Evolutionary conservation across 2,113 vertebrate genomes (phyloP).

Genomic region (Ceyx cyanopectus): DNA sequence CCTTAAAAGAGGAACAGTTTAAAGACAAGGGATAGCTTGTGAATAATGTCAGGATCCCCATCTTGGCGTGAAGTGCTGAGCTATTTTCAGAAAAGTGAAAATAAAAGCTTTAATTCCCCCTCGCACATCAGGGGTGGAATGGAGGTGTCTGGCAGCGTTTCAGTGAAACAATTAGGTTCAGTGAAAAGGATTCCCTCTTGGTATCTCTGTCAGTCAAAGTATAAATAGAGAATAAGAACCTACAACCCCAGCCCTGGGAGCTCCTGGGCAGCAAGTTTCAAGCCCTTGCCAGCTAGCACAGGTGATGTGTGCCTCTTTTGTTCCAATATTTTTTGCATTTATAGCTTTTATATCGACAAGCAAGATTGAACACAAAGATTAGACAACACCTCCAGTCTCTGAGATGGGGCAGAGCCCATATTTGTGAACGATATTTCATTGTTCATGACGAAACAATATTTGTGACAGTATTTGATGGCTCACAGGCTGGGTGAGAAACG

Average conservation of each 20-base stretch:
- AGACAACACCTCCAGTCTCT: fast-evolving
- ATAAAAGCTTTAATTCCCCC: conserved; percentile 14
- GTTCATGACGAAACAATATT: background rate
- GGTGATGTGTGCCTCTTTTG: background rate
- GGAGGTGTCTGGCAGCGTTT: conserved; percentile 37
- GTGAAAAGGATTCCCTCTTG: conserved; percentile 27
- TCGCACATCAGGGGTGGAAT: conserved; percentile 35
- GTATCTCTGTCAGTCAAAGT: background rate
- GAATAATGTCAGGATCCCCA: conserved; percentile 13
- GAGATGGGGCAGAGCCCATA: background rate
- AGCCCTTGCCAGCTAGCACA: background rate
- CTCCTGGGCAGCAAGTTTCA: background rate
- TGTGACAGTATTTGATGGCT: too few relatives aligned
- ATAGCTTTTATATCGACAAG: background rate
- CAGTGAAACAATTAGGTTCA: conserved; percentile 30
- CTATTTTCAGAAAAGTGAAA: conserved; percentile 17
- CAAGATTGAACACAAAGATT: background rate
- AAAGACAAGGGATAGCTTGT: background rate
- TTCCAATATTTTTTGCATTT: background rate
- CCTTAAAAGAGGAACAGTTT: background rate
- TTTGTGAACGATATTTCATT: background rate
- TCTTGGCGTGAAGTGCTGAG: background rate
- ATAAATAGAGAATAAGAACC: background rate
- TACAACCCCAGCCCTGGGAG: background rate
- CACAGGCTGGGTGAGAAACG: too few relatives aligned